Conservation (phyloP, 2,888 invertebrate genomes). For the Napeogenes sylphis region DNA sequence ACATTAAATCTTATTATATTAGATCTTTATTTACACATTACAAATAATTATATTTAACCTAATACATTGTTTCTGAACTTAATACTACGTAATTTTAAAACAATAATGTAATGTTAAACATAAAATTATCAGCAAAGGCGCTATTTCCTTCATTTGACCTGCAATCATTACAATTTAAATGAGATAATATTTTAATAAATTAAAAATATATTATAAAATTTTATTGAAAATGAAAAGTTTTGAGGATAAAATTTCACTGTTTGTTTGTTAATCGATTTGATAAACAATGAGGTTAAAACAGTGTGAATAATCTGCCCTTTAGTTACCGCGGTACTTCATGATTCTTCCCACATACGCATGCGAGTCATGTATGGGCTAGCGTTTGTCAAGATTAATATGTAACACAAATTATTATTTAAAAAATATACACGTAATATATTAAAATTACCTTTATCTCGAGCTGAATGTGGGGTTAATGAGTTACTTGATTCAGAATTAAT, state of each 20-base stretch:
- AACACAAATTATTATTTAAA: constrained; percentile 6
- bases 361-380: too few species aligned
- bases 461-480: constrained; percentile 18
- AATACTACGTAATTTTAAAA: constrained; percentile 41
- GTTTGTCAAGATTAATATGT: too few species aligned
- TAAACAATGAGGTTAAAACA: too few species aligned
- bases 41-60: constrained; percentile 21
- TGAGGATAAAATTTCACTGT: too few species aligned
- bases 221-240: too few species aligned
- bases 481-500: constrained; percentile 28
- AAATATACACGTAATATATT: constrained; percentile 6
- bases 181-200: too few species aligned
- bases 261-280: too few species aligned
- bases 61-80: constrained; percentile 14
- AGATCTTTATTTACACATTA: constrained; percentile 5
- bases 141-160: constrained; percentile 30
- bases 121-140: constrained; percentile 28
- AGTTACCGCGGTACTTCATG: too few species aligned
- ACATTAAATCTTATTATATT: not conserved
- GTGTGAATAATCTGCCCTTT: too few species aligned
- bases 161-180: constrained; percentile 25
- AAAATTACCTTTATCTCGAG: constrained; percentile 26
- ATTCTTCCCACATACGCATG: too few species aligned
- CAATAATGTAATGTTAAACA: constrained; percentile 30
- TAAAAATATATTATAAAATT: too few species aligned